Percentiles rank a stretch among this genome's conserved stretches.
These are phyloP conservation scores for Nemopilema nomurai DNA, from an alignment of 30 jellyfish, hydroid and myxozoan species.

Conservation along the genomic window DNA sequence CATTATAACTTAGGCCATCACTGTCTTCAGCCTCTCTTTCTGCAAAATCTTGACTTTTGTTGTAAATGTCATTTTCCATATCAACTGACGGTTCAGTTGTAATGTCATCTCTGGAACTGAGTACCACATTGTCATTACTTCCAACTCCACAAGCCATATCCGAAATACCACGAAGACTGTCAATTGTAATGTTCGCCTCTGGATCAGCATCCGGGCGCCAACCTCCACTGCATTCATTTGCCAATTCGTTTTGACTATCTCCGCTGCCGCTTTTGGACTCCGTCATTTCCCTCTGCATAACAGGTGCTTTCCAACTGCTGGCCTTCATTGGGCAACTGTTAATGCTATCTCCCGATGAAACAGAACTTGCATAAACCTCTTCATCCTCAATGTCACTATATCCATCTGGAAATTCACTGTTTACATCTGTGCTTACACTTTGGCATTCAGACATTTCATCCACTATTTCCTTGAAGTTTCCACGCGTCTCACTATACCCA, in stretches of 20 bases:
- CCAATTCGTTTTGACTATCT: too few species aligned
- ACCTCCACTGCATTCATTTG: too few species aligned
- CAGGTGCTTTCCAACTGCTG: neutral
- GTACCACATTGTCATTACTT: too few species aligned
- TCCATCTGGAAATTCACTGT: slow-evolving; percentile 39
- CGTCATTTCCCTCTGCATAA: neutral
- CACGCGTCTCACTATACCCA: slow-evolving; percentile 37
- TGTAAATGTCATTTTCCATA: neutral
- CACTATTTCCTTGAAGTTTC: neutral
- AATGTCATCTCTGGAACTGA: slow-evolving; percentile 1
- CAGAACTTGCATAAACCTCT: neutral
- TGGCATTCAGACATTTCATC: slow-evolving; percentile 5
- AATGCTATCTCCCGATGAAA: neutral
- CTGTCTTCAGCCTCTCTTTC: neutral
- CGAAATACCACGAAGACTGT: too few species aligned
- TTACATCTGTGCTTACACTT: slow-evolving; percentile 1
- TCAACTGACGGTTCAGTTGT: neutral
- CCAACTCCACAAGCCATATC: too few species aligned
- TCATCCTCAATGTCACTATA: slow-evolving; percentile 16
- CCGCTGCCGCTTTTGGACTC: too few species aligned
- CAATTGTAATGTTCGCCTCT: too few species aligned
- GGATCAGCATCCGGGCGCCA: too few species aligned
- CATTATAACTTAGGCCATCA: neutral
- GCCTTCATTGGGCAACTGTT: neutral
- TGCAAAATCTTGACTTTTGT: neutral